Evolutionary conservation across 1,140 invertebrate genomes (phyloP), one percentile per base, ranked within the genome.

Genomic region (Penaeus indicus): DNA sequence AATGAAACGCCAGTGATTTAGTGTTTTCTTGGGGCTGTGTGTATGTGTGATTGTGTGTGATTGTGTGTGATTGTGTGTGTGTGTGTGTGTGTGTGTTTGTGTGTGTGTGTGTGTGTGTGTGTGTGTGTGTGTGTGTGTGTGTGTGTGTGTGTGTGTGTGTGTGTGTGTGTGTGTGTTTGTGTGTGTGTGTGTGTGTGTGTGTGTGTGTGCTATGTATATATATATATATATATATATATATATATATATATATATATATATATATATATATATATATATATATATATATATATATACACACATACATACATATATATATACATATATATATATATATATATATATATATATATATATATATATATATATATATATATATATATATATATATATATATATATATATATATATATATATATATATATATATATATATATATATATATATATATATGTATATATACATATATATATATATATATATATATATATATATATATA

Each of bases 401-500:
- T 67, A n/a, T 67, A n/a, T 67, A n/a, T 67, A n/a, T 67, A n/a
- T 67, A n/a, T n/a, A n/a, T 67, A n/a, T 67, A 67, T 67, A n/a
- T 19, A n/a, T n/a, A n/a, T 67, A n/a, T n/a, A n/a, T 67, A n/a
- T 67, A n/a, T 67, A n/a, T n/a, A n/a, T 32, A 1, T 32, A 32
- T 32, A 2, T 32, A 32, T 32, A 2, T 2, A 2, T 32, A 32
- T 32, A 32, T 32, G 32, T 32, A 32, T 32, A 32, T 32, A 32
- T 32, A 32, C 2, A 32, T 32, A 32, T 2, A 32, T 32, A 32
- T 32, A 2, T 32, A 32, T 32, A 32, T 32, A 32, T 32, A 32
- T 32, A 32, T 32, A 32, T 32, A 32, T 32, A 32, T 32, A 32
- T 32, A 32, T 67, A n/a, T 67, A n/a, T 67, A n/a, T 67, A n/a